A percentile compares a stretch with the other conserved stretches of the same genome.
phyloP scores from a whole-genome alignment of 1,140 invertebrate species.

The Choristoneura fumiferana region DNA sequence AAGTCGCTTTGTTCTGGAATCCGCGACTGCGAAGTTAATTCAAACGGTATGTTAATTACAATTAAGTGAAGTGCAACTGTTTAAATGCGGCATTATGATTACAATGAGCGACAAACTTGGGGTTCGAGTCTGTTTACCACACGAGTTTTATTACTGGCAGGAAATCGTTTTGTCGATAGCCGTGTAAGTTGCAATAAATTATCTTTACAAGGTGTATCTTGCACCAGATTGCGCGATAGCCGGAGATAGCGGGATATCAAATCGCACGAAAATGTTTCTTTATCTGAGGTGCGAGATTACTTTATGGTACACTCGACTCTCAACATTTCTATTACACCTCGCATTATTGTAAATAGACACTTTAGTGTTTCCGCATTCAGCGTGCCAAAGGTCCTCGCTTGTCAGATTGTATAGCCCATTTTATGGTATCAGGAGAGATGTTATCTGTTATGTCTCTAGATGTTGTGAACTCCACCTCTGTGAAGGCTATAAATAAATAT shows the following conservation, averaged over 20 bases:
- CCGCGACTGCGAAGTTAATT: no score
- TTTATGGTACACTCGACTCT: slow-evolving; percentile 19
- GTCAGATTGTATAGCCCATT: no score
- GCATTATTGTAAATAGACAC: background rate
- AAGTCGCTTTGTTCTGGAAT: no score
- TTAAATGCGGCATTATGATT: no score
- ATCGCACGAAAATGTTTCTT: slow-evolving; percentile 41
- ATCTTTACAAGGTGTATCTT: slow-evolving; percentile 51
- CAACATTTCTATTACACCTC: slow-evolving; percentile 20
- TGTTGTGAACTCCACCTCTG: no score
- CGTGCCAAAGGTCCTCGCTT: background rate
- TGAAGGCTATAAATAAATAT: no score
- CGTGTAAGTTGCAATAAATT: slow-evolving; percentile 41
- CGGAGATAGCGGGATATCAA: slow-evolving; percentile 41
- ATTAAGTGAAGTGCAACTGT: no score
- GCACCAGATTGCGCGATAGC: slow-evolving; percentile 55
- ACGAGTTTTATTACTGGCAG: background rate
- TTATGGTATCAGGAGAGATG: no score
- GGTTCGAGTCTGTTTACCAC: no score
- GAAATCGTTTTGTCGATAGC: slow-evolving; percentile 2
- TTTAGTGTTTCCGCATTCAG: slow-evolving; percentile 6
- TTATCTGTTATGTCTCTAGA: no score
- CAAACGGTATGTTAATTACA: no score
- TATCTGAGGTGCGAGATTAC: slow-evolving; percentile 28
- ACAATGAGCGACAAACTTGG: no score